These are phyloP conservation scores for Acronicta leporina DNA, from an alignment of 2,888 invertebrate genomes.

Conservation along the genomic window DNA sequence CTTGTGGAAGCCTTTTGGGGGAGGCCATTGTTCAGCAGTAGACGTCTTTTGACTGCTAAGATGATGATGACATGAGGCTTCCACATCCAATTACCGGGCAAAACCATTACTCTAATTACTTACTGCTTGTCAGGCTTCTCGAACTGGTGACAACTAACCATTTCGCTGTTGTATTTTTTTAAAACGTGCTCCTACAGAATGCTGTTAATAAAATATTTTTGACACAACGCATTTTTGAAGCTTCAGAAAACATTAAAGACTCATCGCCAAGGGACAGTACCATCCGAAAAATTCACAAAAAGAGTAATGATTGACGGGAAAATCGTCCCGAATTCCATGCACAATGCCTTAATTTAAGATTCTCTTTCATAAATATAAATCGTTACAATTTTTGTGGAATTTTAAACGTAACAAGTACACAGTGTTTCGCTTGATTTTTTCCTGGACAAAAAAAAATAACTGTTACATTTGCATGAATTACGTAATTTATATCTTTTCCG, in stretches of 20 bases:
- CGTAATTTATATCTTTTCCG: constrained; percentile 70
- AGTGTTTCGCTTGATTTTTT: constrained; percentile 46
- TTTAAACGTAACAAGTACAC: constrained; percentile 61
- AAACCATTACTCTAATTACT: too few species aligned
- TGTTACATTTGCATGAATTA: constrained; percentile 78
- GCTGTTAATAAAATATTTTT: constrained; percentile 8
- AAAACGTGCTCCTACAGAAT: neutral
- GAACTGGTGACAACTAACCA: too few species aligned
- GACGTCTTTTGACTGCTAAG: too few species aligned
- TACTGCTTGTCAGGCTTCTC: too few species aligned
- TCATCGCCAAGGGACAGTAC: constrained; percentile 41
- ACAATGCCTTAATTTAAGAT: constrained; percentile 74
- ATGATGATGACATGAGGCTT: too few species aligned
- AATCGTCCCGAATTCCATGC: constrained; percentile 52
- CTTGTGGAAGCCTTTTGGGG: too few species aligned
- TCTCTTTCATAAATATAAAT: constrained; percentile 64
- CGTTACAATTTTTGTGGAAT: constrained; percentile 70
- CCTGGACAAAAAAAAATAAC: constrained; percentile 59
- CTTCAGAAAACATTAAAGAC: constrained; percentile 28
- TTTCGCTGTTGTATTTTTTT: too few species aligned
- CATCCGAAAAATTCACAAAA: constrained; percentile 42
- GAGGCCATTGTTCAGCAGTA: too few species aligned
- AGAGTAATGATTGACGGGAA: constrained; percentile 57
- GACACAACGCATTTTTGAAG: constrained; percentile 35
- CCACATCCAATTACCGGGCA: too few species aligned